Evolutionary conservation across 2,797 vertebrate genomes (phyloP).

Genomic region (Enteromius trimaculatus): DNA sequence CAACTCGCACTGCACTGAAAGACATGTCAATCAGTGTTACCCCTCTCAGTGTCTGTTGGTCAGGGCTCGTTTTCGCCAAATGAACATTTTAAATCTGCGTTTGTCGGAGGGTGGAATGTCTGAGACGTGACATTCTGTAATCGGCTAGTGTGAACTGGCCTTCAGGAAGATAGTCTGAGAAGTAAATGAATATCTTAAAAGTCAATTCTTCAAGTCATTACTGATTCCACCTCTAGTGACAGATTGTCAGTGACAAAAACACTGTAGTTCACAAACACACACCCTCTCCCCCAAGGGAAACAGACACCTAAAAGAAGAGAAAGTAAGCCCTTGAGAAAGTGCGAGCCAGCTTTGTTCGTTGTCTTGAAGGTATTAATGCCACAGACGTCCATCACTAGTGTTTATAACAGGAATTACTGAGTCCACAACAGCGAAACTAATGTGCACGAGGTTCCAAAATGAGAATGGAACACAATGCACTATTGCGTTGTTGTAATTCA

Average conservation of each 20-base stretch:
- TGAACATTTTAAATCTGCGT: not conserved
- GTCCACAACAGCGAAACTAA: conserved; percentile 28
- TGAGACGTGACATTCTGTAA: not conserved
- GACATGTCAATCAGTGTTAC: not conserved
- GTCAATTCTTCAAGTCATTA: conserved; percentile 10
- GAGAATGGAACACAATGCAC: conserved; percentile 39
- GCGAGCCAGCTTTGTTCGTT: conserved; percentile 19
- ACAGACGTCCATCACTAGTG: conserved; percentile 32
- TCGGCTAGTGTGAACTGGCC: not conserved
- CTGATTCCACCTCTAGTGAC: conserved; percentile 40
- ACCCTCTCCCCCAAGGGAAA: conserved; percentile 21
- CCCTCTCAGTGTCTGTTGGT: not conserved
- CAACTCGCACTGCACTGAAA: not conserved
- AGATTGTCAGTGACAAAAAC: conserved; percentile 44
- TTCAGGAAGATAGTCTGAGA: not conserved
- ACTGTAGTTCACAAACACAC: conserved; percentile 10
- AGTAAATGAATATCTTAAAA: not conserved
- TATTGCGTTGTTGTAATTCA: conserved; percentile 43
- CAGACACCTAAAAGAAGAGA: conserved; percentile 26
- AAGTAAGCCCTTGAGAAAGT: conserved; percentile 52
- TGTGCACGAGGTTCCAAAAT: conserved; percentile 9
- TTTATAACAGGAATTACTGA: conserved; percentile 27
- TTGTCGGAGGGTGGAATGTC: not conserved
- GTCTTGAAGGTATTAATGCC: conserved; percentile 1
- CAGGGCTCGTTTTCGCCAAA: not conserved